Conservation (phyloP, 2,888 invertebrate genomes). For the Embidobia sp. region DNA sequence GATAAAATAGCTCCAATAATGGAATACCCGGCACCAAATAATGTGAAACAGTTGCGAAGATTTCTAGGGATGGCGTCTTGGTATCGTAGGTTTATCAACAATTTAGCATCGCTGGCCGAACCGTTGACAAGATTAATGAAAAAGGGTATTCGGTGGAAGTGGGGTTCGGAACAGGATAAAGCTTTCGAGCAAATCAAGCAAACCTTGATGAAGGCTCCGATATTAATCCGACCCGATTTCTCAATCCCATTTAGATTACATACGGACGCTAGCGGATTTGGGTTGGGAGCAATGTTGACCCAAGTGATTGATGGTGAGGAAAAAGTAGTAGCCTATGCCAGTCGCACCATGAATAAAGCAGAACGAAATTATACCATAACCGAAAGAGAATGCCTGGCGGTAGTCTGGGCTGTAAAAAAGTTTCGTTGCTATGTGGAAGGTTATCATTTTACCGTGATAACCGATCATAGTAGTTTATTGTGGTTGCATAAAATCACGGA, state of each 20-base stretch:
- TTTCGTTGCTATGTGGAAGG: slow-evolving; percentile 64
- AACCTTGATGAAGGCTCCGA: not conserved
- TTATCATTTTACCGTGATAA: too few relatives aligned
- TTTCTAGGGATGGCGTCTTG: slow-evolving; percentile 67
- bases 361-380: too few relatives aligned
- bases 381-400: slow-evolving; percentile 67
- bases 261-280: too few relatives aligned
- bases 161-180: not conserved
- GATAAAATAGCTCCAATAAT: slow-evolving; percentile 26
- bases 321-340: slow-evolving; percentile 67
- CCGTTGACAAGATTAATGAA: not conserved
- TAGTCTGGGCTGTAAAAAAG: too few relatives aligned
- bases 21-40: slow-evolving; percentile 31
- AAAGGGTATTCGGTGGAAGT: not conserved
- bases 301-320: slow-evolving; percentile 58
- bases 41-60: slow-evolving; percentile 53
- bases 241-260: too few relatives aligned
- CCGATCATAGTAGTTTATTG: slow-evolving; percentile 44
- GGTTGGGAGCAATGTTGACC: slow-evolving; percentile 63
- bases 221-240: not conserved
- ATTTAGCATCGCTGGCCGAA: not conserved
- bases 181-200: not conserved
- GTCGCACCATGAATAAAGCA: slow-evolving; percentile 52
- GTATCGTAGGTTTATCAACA: slow-evolving; percentile 9
- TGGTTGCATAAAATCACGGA: slow-evolving; percentile 64